These are phyloP conservation scores for Pollachius pollachius DNA, from an alignment of 2,113 vertebrate genomes.

Conservation along the genomic window DNA sequence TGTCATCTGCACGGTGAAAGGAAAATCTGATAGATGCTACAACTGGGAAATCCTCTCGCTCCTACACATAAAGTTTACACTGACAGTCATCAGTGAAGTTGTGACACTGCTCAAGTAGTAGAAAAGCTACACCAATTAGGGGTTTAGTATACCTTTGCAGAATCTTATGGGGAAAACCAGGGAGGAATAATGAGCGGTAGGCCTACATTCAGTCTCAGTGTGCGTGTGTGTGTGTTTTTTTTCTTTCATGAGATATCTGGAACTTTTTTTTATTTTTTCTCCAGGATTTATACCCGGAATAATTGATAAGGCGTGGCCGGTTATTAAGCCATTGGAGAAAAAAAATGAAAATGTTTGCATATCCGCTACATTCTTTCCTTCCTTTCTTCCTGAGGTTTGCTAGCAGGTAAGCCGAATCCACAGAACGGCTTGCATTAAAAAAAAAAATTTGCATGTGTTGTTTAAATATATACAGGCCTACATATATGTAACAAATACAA, in stretches of 20 bases:
- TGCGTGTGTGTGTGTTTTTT: neutral
- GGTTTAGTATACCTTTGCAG: conserved; percentile 37
- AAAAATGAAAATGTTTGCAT: no score
- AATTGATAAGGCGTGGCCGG: no score
- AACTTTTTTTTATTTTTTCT: neutral
- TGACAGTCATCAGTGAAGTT: conserved; percentile 61
- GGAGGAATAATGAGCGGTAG: conserved; percentile 19
- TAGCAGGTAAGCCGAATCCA: no score
- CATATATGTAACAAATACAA: no score
- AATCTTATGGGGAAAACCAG: conserved; percentile 52
- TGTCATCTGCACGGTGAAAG: conserved; percentile 65
- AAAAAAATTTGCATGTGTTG: no score
- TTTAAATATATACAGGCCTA: no score
- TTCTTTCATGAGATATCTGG: neutral
- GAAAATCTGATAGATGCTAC: conserved; percentile 65
- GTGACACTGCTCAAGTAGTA: conserved; percentile 46
- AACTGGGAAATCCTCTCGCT: conserved; percentile 39
- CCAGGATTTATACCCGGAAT: no score
- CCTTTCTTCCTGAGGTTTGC: no score
- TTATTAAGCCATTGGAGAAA: no score
- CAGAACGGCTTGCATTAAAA: no score
- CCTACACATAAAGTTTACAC: conserved; percentile 62
- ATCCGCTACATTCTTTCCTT: no score
- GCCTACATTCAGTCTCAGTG: neutral
- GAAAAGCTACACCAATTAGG: conserved; percentile 65